Evolutionary conservation across 2,888 invertebrate species (phyloP).

Genomic region (Drosophila helvetica): DNA sequence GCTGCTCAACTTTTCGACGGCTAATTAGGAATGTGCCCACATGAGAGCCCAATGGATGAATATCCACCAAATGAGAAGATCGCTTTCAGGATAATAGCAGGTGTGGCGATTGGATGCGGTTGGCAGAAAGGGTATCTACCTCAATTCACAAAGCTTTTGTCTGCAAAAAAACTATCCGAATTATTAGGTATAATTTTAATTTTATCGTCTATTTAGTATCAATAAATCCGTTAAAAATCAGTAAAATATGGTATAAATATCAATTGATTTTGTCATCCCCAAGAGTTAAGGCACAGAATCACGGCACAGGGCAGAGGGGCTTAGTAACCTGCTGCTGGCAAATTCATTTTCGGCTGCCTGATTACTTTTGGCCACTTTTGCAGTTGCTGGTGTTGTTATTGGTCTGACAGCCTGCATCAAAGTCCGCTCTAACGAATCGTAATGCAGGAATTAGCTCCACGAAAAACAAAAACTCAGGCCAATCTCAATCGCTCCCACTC

Average conservation of each 20-base stretch:
- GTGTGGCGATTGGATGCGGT: neutral
- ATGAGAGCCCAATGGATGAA: neutral
- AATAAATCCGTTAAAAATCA: too few species aligned
- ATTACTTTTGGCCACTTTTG: slow-evolving; percentile 50
- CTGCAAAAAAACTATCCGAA: too few species aligned
- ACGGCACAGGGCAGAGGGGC: neutral
- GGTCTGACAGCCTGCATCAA: slow-evolving; percentile 51
- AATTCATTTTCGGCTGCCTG: slow-evolving; percentile 62
- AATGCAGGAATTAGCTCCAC: slow-evolving; percentile 66
- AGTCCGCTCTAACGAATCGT: slow-evolving; percentile 66
- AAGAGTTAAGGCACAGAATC: neutral
- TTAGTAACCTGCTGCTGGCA: slow-evolving; percentile 7
- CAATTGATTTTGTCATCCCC: neutral
- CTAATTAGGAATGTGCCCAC: neutral
- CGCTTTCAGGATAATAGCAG: neutral
- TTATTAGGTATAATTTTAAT: too few species aligned
- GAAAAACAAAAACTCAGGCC: slow-evolving; percentile 13
- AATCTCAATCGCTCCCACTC: slow-evolving; percentile 5
- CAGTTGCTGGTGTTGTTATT: slow-evolving; percentile 27
- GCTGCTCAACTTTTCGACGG: slow-evolving; percentile 52
- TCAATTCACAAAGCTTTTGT: too few species aligned
- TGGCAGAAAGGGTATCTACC: too few species aligned
- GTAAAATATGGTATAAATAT: neutral
- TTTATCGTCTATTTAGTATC: too few species aligned
- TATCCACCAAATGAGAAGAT: neutral